A percentile compares a stretch with the other conserved stretches of the same genome.
Conservation (phyloP, 2,797 vertebrate genomes). For the Hyperoplus immaculatus region DNA sequence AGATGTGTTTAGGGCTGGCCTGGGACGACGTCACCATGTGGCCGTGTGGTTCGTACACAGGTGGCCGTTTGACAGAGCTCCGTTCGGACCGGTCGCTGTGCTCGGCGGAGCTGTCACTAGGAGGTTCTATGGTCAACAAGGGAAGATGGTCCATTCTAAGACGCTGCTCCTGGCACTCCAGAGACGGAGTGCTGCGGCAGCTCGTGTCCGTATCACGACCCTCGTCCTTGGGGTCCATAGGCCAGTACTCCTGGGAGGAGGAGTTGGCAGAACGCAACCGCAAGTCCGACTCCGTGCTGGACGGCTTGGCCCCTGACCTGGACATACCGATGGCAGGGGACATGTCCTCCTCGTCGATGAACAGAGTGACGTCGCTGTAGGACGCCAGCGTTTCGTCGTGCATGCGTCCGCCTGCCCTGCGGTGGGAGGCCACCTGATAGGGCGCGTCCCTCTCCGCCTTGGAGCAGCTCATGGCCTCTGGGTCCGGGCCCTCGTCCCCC, state of each 20-base stretch:
- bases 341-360: conserved; percentile 97
- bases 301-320: conserved; percentile 87
- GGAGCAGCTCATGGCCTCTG: conserved; percentile 81
- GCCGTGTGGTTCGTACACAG: conserved; percentile 85
- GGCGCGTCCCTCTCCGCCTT: conserved; percentile 84
- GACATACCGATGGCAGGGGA: conserved; percentile 89
- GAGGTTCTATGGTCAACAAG: conserved; percentile 93
- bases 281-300: conserved; percentile 91
- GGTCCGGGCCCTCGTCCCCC: conserved; percentile 88
- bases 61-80: conserved; percentile 89
- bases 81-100: conserved; percentile 93
- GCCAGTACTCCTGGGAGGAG: conserved; percentile 93
- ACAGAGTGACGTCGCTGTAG: conserved; percentile 95
- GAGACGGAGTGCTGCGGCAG: conserved; percentile 92
- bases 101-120: conserved; percentile 94
- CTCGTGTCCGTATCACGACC: conserved; percentile 93
- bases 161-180: conserved; percentile 92
- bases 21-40: conserved; percentile 85
- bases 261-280: conserved; percentile 87
- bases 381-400: conserved; percentile 93
- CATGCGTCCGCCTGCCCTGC: conserved; percentile 84
- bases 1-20: conserved; percentile 92
- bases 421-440: conserved; percentile 84
- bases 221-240: conserved; percentile 92
- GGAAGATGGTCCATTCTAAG: conserved; percentile 92